These are phyloP conservation scores for Tupiocoris notatus DNA, from an alignment of 2,888 invertebrate genomes.

Conservation along the genomic window DNA sequence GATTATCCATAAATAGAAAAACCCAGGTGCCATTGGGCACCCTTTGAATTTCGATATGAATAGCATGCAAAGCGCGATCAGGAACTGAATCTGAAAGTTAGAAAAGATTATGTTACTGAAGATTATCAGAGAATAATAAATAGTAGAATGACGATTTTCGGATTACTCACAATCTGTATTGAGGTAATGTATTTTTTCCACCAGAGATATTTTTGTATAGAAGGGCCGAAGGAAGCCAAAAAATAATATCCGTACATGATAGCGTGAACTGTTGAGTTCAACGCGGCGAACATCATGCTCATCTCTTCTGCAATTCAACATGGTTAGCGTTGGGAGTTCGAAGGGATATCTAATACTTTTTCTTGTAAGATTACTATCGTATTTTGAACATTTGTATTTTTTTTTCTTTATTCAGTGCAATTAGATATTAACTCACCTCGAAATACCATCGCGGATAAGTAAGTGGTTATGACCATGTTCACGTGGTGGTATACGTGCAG, in stretches of 20 bases:
- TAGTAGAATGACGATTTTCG: conserved; percentile 58
- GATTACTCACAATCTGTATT: conserved; percentile 74
- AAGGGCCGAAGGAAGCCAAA: conserved; percentile 81
- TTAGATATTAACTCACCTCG: conserved; percentile 44
- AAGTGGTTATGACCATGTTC: conserved; percentile 43
- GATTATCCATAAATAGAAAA: conserved; percentile 60
- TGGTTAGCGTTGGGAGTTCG: too few relatives aligned
- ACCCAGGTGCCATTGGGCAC: conserved; percentile 59
- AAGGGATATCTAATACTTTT: too few relatives aligned
- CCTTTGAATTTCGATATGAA: conserved; percentile 58
- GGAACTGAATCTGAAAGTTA: conserved; percentile 54
- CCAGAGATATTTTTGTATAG: conserved; percentile 86
- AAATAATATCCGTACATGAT: conserved; percentile 92
- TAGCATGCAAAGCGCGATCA: conserved; percentile 66
- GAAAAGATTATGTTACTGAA: conserved; percentile 60
- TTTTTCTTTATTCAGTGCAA: too few relatives aligned
- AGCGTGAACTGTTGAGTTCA: conserved; percentile 87
- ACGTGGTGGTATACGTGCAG: conserved; percentile 44
- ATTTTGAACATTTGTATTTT: too few relatives aligned
- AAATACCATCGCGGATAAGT: conserved; percentile 39
- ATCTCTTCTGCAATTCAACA: conserved; percentile 43
- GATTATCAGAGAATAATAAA: conserved; percentile 57
- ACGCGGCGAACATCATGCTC: conserved; percentile 50
- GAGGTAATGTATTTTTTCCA: conserved; percentile 91
- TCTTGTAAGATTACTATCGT: too few relatives aligned